Evolutionary conservation across 2,797 vertebrate species (phyloP).

Genomic region (Micromesistius poutassou): DNA sequence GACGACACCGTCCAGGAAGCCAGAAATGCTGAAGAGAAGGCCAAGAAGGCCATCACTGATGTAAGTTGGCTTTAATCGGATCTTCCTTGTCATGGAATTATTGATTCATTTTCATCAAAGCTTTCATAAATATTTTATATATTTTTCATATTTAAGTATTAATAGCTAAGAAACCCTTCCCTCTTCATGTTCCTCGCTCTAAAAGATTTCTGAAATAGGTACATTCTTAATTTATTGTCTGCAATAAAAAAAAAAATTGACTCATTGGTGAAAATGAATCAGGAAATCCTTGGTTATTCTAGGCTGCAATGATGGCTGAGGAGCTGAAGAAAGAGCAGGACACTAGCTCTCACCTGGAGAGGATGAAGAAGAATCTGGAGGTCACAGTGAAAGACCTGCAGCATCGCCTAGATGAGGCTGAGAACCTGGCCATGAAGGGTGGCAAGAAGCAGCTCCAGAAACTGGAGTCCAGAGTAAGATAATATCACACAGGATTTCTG

Average conservation of each 20-base stretch:
- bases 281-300: not conserved
- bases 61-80: slow-evolving; percentile 47
- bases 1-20: slow-evolving; percentile 71
- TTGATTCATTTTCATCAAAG: no score
- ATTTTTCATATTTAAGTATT: no score
- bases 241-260: no score
- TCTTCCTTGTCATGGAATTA: not conserved
- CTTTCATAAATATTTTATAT: no score
- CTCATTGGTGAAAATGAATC: no score
- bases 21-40: slow-evolving; percentile 75
- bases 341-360: slow-evolving; percentile 77
- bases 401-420: slow-evolving; percentile 85
- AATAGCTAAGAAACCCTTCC: not conserved
- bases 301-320: slow-evolving; percentile 12
- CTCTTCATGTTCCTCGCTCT: no score
- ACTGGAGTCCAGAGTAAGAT: slow-evolving; percentile 77
- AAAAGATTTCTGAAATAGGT: no score
- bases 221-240: no score
- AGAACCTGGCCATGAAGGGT: slow-evolving; percentile 88
- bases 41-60: slow-evolving; percentile 75
- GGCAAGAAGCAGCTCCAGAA: slow-evolving; percentile 91
- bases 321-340: slow-evolving; percentile 14
- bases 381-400: slow-evolving; percentile 86
- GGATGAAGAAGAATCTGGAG: slow-evolving; percentile 87
- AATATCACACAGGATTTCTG: not conserved